A percentile compares a stretch with the other conserved stretches of the same genome.
Evolutionary conservation across 2,113 vertebrate species (phyloP).

Genomic region (Cyanistes caeruleus): DNA sequence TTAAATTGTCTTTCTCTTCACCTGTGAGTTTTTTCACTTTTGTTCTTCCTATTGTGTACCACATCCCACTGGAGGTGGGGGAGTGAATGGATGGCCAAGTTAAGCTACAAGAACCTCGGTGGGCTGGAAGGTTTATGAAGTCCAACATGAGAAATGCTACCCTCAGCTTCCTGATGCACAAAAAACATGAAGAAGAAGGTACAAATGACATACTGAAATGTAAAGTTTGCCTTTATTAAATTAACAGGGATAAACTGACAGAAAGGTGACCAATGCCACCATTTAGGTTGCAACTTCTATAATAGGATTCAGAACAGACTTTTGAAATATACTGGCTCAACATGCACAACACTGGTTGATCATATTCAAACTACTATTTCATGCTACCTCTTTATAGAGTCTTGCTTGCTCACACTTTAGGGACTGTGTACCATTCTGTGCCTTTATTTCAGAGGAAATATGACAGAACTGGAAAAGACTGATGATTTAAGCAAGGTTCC

Average conservation of each 20-base stretch:
- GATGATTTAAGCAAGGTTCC: neutral
- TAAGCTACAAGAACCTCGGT: neutral
- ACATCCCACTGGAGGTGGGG: rapidly evolving
- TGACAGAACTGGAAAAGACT: neutral
- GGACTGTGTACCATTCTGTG: neutral
- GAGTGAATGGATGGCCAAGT: neutral
- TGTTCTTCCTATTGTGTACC: neutral
- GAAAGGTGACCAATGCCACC: neutral
- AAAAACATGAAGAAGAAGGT: neutral
- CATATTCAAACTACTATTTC: neutral
- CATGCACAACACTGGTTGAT: neutral
- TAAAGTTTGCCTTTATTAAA: neutral
- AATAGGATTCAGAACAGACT: neutral
- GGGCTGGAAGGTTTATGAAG: neutral
- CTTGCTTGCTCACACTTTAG: neutral
- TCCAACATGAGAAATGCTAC: neutral
- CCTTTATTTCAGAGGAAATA: neutral
- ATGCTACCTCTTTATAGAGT: neutral
- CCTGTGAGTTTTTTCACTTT: neutral
- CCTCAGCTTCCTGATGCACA: neutral
- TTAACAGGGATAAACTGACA: neutral
- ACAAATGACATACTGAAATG: neutral
- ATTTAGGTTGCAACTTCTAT: rapidly evolving
- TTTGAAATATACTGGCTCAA: neutral
- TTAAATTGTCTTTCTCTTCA: neutral